Base-by-base conservation (phyloP, 2,113 vertebrate species). In the Pungitius pungitius region DNA sequence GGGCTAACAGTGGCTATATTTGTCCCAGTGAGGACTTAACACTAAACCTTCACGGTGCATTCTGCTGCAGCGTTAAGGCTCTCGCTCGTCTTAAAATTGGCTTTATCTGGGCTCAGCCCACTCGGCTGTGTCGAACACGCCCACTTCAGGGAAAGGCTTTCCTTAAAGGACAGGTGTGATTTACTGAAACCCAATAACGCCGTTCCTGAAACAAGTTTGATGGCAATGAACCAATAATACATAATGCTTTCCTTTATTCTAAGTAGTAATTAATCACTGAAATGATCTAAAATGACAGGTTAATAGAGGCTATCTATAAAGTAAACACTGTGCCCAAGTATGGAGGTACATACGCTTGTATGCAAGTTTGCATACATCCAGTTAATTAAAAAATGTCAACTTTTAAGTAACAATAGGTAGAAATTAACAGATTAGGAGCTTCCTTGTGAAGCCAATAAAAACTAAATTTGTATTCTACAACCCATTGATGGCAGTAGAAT, bases 81-180 rank as follows among this genome's bases (percentile, higher is more conserved):
- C 77, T 71, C 59, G 8, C 83, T 74, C 81, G 68, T 84, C 70
- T 92, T 86, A 88, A 81, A 60, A 74, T 60, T 67, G 63, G 77
- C 79, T 47, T 86, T 51, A 75, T 54, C 58, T 64, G 17, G 68
- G 81, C 30, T 35, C 55, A 80, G 8, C 92, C 93, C 87, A 76
- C 87, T 66, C 49, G 30, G 66, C 76, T 65, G 17, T 24, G 12
- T 51, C 63, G 57, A 37, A 27, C 78, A 47, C 47, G 9, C 80
- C 81, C 81, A 42, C 6, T 57, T 20, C 30, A 49, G 55, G 51
- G 63, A 71, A 71, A 67, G 60, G 13, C 39, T 54, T 33, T 62
- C 37, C 54, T 78, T 55, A 78, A 55, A 75, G 62, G 75, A 51
- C 70, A 63, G 82, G 78, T 81, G 77, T 39, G 69, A 63, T 39